phyloP scores from a whole-genome alignment of 2,113 vertebrate species.

The Eptatretus burgeri region DNA sequence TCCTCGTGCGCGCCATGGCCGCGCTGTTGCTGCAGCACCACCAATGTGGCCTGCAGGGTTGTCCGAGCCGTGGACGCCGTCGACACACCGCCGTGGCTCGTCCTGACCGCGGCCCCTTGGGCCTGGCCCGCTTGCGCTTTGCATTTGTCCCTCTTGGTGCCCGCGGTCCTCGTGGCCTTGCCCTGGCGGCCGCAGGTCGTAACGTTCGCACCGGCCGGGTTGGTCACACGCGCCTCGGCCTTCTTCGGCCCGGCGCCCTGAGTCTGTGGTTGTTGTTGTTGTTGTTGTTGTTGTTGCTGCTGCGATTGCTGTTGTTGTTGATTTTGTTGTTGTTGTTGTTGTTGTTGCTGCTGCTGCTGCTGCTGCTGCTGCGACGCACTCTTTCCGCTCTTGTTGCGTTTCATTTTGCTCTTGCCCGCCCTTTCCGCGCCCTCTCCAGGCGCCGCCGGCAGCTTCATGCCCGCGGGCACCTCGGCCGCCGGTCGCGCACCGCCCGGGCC shows the following conservation, averaged over 20 bases:
- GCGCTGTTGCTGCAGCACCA: conserved; percentile 59
- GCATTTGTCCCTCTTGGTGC: conserved; percentile 46
- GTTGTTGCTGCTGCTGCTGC: conserved; percentile 14
- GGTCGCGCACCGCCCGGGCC: conserved; percentile 22
- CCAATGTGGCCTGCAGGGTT: conserved; percentile 47
- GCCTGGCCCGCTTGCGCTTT: conserved; percentile 39
- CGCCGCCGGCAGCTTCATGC: neutral
- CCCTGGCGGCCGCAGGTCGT: conserved; percentile 19
- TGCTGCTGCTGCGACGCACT: conserved; percentile 56
- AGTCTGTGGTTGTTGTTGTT: conserved; percentile 59
- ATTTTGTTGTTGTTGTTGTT: conserved; percentile 36
- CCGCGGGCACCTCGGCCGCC: neutral
- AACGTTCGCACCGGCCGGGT: conserved; percentile 17
- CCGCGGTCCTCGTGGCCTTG: conserved; percentile 2
- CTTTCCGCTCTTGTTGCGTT: conserved; percentile 90
- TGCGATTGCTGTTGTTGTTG: conserved; percentile 53
- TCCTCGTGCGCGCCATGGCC: conserved; percentile 72
- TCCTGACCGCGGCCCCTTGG: conserved; percentile 23
- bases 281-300: conserved; percentile 62
- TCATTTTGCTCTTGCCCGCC: conserved; percentile 95
- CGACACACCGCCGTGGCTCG: conserved; percentile 28
- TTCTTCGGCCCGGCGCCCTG: conserved; percentile 63
- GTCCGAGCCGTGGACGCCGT: conserved; percentile 67
- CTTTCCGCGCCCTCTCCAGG: conserved; percentile 47
- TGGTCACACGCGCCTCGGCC: conserved; percentile 40